Percentiles rank a stretch among this genome's conserved stretches.
These are phyloP conservation scores for Cheiracanthium punctorium DNA, from an alignment of 2,888 invertebrate genomes.

Conservation along the genomic window DNA sequence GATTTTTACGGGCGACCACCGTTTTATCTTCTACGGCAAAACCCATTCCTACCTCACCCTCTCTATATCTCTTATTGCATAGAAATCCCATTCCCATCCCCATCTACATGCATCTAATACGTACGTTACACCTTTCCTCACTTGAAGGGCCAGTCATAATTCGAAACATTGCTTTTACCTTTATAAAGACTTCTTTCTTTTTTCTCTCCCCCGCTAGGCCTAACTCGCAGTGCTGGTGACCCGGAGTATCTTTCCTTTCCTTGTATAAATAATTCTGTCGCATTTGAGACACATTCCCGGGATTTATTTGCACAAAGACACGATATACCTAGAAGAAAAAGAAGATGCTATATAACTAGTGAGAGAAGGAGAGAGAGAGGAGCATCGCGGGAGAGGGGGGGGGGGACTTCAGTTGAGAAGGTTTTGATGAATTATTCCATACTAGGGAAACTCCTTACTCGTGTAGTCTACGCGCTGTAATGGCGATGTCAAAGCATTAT, in stretches of 20 bases:
- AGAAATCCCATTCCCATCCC: neutral
- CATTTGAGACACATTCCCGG: slow-evolving; percentile 11
- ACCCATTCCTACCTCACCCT: neutral
- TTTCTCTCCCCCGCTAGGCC: neutral
- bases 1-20: too few relatives aligned
- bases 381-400: slow-evolving; percentile 6
- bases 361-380: slow-evolving; percentile 36
- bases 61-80: neutral
- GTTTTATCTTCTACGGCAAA: too few relatives aligned
- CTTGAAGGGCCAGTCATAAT: neutral
- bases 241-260: neutral
- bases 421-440: slow-evolving; percentile 66
- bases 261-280: neutral
- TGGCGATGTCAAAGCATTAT: slow-evolving; percentile 44
- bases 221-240: neutral
- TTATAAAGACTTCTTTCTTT: neutral
- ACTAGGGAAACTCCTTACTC: slow-evolving; percentile 51
- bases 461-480: slow-evolving; percentile 49
- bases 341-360: slow-evolving; percentile 11
- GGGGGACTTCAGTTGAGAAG: slow-evolving; percentile 11
- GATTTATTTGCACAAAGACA: slow-evolving; percentile 64
- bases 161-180: neutral
- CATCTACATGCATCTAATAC: too few relatives aligned
- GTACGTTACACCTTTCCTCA: neutral
- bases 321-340: slow-evolving; percentile 26